Evolutionary conservation across 2,888 invertebrate genomes (phyloP).

Genomic region (Zeuzera pyrina): DNA sequence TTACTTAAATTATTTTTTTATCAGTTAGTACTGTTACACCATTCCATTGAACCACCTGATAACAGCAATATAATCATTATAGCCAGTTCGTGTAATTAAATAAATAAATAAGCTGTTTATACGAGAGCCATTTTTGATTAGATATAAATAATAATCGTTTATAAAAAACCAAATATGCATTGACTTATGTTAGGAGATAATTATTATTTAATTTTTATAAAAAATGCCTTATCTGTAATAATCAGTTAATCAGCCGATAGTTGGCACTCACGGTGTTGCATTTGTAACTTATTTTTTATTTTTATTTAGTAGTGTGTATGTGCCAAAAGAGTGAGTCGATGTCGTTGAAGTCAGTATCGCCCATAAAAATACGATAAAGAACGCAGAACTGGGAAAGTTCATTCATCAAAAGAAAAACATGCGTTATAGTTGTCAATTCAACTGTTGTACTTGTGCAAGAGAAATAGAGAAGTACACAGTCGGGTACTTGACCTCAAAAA

Average conservation of each 20-base stretch:
- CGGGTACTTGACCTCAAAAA: too few relatives aligned
- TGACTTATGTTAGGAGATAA: constrained; percentile 11
- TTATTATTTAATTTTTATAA: constrained; percentile 1
- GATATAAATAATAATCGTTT: constrained; percentile 22
- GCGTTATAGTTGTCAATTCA: too few relatives aligned
- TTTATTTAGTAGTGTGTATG: constrained; percentile 25
- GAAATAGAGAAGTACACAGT: too few relatives aligned
- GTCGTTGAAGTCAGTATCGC: constrained; percentile 11
- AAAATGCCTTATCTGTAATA: constrained; percentile 10
- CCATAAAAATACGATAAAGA: constrained; percentile 1
- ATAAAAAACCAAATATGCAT: constrained; percentile 32
- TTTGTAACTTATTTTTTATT: constrained; percentile 20
- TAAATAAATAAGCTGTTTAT: not conserved
- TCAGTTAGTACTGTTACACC: constrained; percentile 17
- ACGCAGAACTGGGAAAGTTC: not conserved
- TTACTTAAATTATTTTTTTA: constrained; percentile 20
- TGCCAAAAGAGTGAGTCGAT: constrained; percentile 34
- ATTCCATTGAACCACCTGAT: constrained; percentile 35
- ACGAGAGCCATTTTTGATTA: constrained; percentile 8
- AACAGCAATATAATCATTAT: not conserved
- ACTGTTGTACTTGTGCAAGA: too few relatives aligned
- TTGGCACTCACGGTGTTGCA: constrained; percentile 26
- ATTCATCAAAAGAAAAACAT: too few relatives aligned
- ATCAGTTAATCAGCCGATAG: constrained; percentile 11
- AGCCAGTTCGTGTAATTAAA: not conserved